A percentile compares a stretch with the other conserved stretches of the same genome.
phyloP scores from a whole-genome alignment of 1,140 invertebrate species.

The Listronotus oregonensis region DNA sequence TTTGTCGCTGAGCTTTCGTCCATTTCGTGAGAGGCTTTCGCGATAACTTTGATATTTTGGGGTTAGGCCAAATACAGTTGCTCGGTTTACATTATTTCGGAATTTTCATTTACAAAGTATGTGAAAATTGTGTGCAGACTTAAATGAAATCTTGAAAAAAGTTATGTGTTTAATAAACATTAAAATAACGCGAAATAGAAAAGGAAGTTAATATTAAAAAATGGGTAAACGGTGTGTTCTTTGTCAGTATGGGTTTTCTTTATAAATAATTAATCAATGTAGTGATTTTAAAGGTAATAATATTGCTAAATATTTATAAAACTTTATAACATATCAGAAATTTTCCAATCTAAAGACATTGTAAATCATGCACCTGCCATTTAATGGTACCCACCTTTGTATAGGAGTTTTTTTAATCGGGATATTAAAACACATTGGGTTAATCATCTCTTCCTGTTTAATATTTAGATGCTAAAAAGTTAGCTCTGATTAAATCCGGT shows the following conservation, averaged over 20 bases:
- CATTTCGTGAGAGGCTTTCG: slow-evolving; percentile 2
- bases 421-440: too few species aligned
- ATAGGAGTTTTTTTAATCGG: too few species aligned
- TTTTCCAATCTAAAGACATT: too few species aligned
- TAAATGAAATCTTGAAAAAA: background rate
- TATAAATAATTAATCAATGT: slow-evolving; percentile 12
- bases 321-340: too few species aligned
- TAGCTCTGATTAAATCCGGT: too few species aligned
- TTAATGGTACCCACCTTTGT: too few species aligned
- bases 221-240: background rate
- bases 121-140: background rate
- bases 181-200: background rate
- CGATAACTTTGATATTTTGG: slow-evolving; percentile 12
- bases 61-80: slow-evolving; percentile 8
- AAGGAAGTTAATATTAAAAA: background rate
- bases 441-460: too few species aligned
- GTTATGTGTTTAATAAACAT: background rate
- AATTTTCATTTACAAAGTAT: background rate
- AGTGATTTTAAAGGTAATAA: background rate
- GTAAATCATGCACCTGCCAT: too few species aligned
- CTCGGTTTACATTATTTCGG: background rate
- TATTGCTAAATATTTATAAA: background rate
- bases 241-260: background rate
- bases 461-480: too few species aligned
- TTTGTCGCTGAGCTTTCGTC: background rate